Percentiles rank a stretch among this genome's conserved stretches.
Conservation (phyloP, 2,113 vertebrate species). For the Ceyx cyanopectus region DNA sequence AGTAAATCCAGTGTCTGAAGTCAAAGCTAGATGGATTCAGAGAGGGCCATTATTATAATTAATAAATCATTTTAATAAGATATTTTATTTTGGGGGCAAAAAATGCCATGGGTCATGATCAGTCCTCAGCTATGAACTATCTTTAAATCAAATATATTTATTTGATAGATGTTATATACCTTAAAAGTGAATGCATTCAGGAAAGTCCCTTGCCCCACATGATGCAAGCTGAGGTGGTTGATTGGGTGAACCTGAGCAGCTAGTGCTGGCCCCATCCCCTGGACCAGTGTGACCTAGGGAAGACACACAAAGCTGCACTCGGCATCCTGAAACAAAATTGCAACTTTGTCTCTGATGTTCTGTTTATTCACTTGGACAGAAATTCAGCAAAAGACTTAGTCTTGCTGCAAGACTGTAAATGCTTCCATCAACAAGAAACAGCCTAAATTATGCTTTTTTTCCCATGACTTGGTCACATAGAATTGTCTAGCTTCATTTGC, state of each 20-base stretch:
- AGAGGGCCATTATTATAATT: background rate
- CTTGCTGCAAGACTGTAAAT: background rate
- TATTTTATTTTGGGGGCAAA: background rate
- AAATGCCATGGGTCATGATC: background rate
- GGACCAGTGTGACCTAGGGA: background rate
- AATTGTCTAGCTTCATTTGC: background rate
- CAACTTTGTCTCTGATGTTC: background rate
- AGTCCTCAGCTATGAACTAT: background rate
- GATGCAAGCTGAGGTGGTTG: background rate
- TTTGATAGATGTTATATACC: background rate
- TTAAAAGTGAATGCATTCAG: background rate
- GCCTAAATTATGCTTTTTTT: background rate
- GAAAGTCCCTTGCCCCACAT: background rate
- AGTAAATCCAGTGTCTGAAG: background rate
- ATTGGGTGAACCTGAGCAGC: background rate
- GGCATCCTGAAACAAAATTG: background rate
- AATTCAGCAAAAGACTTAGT: background rate
- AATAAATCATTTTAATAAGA: background rate
- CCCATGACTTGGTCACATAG: accelerated
- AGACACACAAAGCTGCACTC: background rate
- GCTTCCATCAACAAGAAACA: background rate
- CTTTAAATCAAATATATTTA: background rate
- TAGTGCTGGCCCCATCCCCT: accelerated
- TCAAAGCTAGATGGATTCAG: background rate
- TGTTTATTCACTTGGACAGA: background rate